A percentile compares a stretch with the other conserved stretches of the same genome.
phyloP scores from a whole-genome alignment of 2,888 invertebrate genomes.

The Pasiphila rectangulata region DNA sequence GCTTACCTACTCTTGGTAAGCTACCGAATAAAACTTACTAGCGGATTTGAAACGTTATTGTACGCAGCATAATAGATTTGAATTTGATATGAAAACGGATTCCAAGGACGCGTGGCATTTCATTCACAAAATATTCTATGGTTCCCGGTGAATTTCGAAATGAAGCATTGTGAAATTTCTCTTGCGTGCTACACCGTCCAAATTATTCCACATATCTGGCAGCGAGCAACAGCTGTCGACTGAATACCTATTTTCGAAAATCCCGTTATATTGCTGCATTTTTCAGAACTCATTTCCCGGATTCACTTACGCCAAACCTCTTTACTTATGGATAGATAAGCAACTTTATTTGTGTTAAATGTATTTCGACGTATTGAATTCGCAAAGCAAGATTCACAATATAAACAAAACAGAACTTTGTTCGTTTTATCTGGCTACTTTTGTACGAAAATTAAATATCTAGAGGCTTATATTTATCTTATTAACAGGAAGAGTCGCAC shows the following conservation, averaged over 20 bases:
- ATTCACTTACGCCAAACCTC: constrained; percentile 29
- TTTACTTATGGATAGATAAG: constrained; percentile 27
- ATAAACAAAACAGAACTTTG: too few species aligned
- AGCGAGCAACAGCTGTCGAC: constrained; percentile 53
- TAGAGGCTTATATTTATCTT: too few species aligned
- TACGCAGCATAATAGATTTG: not conserved
- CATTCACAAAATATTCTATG: constrained; percentile 11
- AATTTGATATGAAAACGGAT: not conserved
- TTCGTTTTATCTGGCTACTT: too few species aligned
- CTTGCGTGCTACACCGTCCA: constrained; percentile 24
- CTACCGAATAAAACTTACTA: not conserved
- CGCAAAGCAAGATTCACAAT: too few species aligned
- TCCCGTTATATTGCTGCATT: constrained; percentile 42
- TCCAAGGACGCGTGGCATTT: not conserved
- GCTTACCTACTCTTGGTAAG: too few species aligned
- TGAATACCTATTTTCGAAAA: constrained; percentile 56
- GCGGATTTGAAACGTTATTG: not conserved
- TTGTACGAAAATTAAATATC: too few species aligned
- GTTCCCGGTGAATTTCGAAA: constrained; percentile 13
- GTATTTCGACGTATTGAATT: too few species aligned
- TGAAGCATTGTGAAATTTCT: constrained; percentile 13
- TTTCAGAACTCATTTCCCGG: constrained; percentile 44
- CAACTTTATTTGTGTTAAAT: too few species aligned
- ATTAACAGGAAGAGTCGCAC: too few species aligned
- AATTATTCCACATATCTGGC: constrained; percentile 49